Percentiles rank a stretch among this genome's conserved stretches.
Evolutionary conservation across 2,113 vertebrate species (phyloP).

Genomic region (Pardalotus punctatus): DNA sequence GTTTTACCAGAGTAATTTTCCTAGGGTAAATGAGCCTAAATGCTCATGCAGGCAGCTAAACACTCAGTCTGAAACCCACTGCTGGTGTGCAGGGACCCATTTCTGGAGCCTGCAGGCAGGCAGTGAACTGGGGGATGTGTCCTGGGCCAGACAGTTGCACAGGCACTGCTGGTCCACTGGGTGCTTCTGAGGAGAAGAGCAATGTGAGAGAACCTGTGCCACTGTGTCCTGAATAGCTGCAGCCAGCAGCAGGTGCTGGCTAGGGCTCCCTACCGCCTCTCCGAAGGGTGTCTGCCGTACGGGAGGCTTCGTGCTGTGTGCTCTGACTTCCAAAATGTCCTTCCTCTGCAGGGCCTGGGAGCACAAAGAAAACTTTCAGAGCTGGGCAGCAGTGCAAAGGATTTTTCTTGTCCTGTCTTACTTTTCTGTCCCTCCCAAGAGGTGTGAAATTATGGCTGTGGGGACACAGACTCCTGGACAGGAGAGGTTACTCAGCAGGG

Average conservation of each 20-base stretch:
- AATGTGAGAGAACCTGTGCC: not conserved
- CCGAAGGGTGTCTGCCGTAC: not conserved
- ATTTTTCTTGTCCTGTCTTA: not conserved
- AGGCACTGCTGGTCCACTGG: not conserved
- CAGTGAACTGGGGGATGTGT: not conserved
- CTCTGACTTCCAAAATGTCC: not conserved
- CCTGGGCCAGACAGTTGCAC: not conserved
- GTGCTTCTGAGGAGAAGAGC: not conserved
- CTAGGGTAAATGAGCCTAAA: not conserved
- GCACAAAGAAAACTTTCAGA: not conserved
- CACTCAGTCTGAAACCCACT: not conserved
- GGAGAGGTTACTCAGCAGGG: not conserved
- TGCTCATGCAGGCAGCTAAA: not conserved
- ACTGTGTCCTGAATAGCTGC: not conserved
- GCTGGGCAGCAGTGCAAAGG: not conserved
- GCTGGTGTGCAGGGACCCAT: not conserved
- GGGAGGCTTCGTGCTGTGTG: fast-evolving
- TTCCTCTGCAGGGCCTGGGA: not conserved
- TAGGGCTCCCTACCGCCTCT: not conserved
- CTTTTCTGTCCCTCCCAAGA: not conserved
- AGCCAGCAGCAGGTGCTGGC: not conserved
- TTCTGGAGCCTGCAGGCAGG: not conserved
- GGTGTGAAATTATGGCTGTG: not conserved
- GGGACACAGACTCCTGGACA: not conserved
- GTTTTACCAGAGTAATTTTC: not conserved